Evolutionary conservation across 2,888 invertebrate species (phyloP).

Genomic region (Scaptomyza reducta): DNA sequence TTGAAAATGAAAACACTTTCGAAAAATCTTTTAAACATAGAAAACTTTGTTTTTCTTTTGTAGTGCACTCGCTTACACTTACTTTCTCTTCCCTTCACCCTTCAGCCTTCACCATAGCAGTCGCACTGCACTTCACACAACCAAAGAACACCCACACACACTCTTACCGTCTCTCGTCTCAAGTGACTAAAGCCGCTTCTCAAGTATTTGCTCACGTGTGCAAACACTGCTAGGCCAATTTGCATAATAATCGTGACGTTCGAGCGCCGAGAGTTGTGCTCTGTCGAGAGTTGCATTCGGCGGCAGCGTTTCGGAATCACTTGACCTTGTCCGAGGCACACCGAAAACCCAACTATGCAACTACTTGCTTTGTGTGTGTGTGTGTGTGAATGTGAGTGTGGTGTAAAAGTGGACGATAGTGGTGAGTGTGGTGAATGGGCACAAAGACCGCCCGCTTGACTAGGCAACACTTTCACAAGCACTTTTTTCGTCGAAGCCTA

Average conservation of each 20-base stretch:
- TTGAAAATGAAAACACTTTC: too few relatives aligned
- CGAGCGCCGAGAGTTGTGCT: slow-evolving; percentile 36
- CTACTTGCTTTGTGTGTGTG: neutral
- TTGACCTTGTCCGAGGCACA: slow-evolving; percentile 62
- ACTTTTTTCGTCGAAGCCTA: slow-evolving; percentile 72
- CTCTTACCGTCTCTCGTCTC: slow-evolving; percentile 41
- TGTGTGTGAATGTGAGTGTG: slow-evolving; percentile 1
- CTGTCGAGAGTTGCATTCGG: neutral
- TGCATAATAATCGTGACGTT: slow-evolving; percentile 69
- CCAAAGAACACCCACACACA: neutral
- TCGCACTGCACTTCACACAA: neutral
- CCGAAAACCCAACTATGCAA: slow-evolving; percentile 7
- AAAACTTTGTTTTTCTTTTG: slow-evolving; percentile 3
- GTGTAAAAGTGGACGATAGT: neutral
- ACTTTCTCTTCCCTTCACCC: neutral
- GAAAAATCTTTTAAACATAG: neutral
- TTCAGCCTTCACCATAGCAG: neutral
- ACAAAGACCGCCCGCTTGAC: slow-evolving; percentile 56
- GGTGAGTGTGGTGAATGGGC: slow-evolving; percentile 19
- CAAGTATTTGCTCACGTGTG: slow-evolving; percentile 71
- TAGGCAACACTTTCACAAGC: slow-evolving; percentile 73
- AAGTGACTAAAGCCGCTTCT: slow-evolving; percentile 50
- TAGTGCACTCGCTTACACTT: slow-evolving; percentile 1
- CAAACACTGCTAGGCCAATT: slow-evolving; percentile 74
- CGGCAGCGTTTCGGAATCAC: slow-evolving; percentile 33